Evolutionary conservation across 2,888 invertebrate species (phyloP), one percentile per base, ranked within the genome.

Genomic region (Sarcophaga carnaria): DNA sequence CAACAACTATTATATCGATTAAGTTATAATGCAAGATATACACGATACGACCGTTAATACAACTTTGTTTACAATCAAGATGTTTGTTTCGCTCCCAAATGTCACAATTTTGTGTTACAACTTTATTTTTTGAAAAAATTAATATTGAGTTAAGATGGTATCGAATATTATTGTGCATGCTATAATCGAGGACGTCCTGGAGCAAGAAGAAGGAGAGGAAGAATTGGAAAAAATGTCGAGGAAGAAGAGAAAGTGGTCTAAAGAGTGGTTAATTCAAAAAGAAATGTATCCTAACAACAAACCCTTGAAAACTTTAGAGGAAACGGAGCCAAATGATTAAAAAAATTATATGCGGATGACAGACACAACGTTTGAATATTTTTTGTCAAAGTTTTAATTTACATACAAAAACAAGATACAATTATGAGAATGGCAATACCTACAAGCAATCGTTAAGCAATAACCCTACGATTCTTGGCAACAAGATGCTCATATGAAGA

Each of bases 261-360:
- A 22, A 22, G 22, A 60, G 14, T 12, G 14, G 10, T 5, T 60
- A 14, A 5, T 60, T 14, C 5, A 60, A 4, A 60, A 60, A n/a
- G 5, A 22, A 22, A 22, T 22, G 22, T 22, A 22, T 22, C 22
- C 22, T n/a, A 70, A 47, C 49, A 49, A 70, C 8, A 60, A 27
- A 25, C 60, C 25, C 59, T 71, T 71, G 17, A 71, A 71, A 71
- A 59, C 54, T 59, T 71, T 71, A 27, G 6, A 71, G 59, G 71
- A 71, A 47, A 70, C 20, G n/a, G 70, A 70, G n/a, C 70, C 70
- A 49, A 70, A 49, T 17, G 70, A 70, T 71, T 59, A 71, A 6
- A 71, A 59, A 71, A 71, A 71, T 71, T 59, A 71, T 60, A 59
- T 71, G 71, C 70, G 70, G 6, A 70, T 70, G 49, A 12, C 11